Evolutionary conservation across 2,888 invertebrate species (phyloP).

Genomic region (Philhelius pedissequus): DNA sequence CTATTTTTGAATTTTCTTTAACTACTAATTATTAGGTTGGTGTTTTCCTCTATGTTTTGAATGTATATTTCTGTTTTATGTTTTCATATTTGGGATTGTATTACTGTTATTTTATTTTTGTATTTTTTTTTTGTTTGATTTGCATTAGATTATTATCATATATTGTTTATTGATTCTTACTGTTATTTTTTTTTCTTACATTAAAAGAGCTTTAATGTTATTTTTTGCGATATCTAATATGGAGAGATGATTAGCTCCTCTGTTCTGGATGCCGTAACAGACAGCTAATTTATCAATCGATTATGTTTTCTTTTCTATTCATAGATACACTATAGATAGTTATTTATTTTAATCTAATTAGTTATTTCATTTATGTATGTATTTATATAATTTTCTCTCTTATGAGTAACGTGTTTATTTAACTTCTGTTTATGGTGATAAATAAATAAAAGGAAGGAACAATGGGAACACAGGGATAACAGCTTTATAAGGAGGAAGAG

Average conservation of each 20-base stretch:
- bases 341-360: constrained; percentile 61
- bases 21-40: constrained; percentile 59
- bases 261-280: constrained; percentile 38
- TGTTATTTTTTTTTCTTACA: constrained; percentile 44
- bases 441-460: constrained; percentile 43
- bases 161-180: constrained; percentile 21
- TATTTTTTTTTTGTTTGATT: background rate
- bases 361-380: constrained; percentile 50
- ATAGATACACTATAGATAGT: constrained; percentile 60
- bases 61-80: background rate
- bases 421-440: constrained; percentile 29
- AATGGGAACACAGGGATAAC: constrained; percentile 2
- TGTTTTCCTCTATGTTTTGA: constrained; percentile 52
- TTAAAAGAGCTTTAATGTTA: constrained; percentile 44
- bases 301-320: constrained; percentile 38
- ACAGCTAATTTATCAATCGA: constrained; percentile 45
- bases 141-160: constrained; percentile 12
- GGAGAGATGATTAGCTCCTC: constrained; percentile 19
- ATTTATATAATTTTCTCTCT: constrained; percentile 20
- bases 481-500: background rate
- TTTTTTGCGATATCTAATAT: constrained; percentile 22
- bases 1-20: constrained; percentile 32
- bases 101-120: constrained; percentile 20
- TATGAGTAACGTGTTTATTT: constrained; percentile 47
- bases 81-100: constrained; percentile 28